Percentiles rank a stretch among this genome's conserved stretches.
These are phyloP conservation scores for Hydropsyche betteni DNA, from an alignment of 2,888 invertebrate species.

Conservation along the genomic window DNA sequence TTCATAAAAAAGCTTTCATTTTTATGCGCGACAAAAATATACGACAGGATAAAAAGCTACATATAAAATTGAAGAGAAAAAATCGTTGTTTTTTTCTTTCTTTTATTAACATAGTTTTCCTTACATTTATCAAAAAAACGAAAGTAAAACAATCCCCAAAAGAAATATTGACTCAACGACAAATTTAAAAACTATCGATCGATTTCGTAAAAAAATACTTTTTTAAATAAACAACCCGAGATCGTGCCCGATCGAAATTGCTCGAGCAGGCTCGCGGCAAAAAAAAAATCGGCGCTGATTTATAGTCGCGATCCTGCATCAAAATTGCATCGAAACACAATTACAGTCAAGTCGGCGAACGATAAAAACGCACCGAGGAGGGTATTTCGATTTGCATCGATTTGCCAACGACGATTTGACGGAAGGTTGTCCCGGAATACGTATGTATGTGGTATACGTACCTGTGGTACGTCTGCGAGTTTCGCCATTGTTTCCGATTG, in stretches of 20 bases:
- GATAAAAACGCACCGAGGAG: background rate
- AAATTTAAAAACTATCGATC: no score
- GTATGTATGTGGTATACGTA: background rate
- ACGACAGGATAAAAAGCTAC: background rate
- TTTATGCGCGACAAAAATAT: conserved; percentile 17
- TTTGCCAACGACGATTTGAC: conserved; percentile 39
- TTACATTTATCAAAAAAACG: background rate
- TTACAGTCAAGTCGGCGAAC: conserved; percentile 34
- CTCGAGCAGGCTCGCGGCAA: background rate
- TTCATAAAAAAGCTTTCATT: conserved; percentile 34
- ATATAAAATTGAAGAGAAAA: background rate
- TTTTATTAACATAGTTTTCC: background rate
- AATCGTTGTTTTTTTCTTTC: background rate
- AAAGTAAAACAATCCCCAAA: background rate
- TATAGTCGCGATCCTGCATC: conserved; percentile 44
- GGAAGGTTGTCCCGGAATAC: conserved; percentile 24
- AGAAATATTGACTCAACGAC: no score
- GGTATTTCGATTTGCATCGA: conserved; percentile 40
- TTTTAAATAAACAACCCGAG: background rate
- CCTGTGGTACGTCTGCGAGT: background rate
- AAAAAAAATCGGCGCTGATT: conserved; percentile 40
- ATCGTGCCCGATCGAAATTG: conserved; percentile 1
- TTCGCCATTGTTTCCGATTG: conserved; percentile 28
- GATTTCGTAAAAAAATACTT: no score
- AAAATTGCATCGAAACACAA: conserved; percentile 48